Evolutionary conservation across 2,888 invertebrate species (phyloP).

Genomic region (Apamea monoglypha): DNA sequence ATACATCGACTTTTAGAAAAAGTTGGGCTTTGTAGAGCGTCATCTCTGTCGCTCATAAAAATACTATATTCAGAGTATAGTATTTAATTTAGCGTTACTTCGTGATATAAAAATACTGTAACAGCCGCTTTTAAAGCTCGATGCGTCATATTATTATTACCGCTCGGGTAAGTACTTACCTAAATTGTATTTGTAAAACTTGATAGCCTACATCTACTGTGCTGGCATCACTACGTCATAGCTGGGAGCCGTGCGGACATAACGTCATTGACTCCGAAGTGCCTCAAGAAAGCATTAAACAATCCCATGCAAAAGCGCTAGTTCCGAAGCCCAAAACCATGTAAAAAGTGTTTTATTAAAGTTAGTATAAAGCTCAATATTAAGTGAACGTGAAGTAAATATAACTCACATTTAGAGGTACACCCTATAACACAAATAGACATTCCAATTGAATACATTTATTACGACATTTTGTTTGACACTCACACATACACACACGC

Average conservation of each 20-base stretch:
- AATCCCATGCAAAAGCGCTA: slow-evolving; percentile 73
- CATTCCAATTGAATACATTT: slow-evolving; percentile 58
- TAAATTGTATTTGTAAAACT: slow-evolving; percentile 43
- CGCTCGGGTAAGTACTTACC: not conserved
- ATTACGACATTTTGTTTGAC: slow-evolving; percentile 51
- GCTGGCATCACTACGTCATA: slow-evolving; percentile 57
- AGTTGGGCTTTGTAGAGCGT: not conserved
- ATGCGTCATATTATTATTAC: not conserved
- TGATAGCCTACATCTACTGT: slow-evolving; percentile 51
- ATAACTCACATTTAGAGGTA: slow-evolving; percentile 65
- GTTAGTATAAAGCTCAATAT: slow-evolving; percentile 61
- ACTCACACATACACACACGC: slow-evolving; percentile 57
- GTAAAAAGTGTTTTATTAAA: slow-evolving; percentile 41
- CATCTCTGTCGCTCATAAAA: not conserved
- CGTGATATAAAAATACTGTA: not conserved
- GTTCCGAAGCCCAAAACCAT: slow-evolving; percentile 59
- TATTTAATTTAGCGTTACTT: not conserved
- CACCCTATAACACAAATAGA: slow-evolving; percentile 63
- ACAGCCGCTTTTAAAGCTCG: slow-evolving; percentile 3
- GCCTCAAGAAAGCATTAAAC: slow-evolving; percentile 66
- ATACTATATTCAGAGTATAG: not conserved
- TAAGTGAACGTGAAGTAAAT: slow-evolving; percentile 50
- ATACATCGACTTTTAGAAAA: not conserved
- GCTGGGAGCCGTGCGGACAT: slow-evolving; percentile 86
- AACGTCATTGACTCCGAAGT: slow-evolving; percentile 84